Evolutionary conservation across 1,140 invertebrate genomes (phyloP).

Genomic region (Drosophila malerkotliana): DNA sequence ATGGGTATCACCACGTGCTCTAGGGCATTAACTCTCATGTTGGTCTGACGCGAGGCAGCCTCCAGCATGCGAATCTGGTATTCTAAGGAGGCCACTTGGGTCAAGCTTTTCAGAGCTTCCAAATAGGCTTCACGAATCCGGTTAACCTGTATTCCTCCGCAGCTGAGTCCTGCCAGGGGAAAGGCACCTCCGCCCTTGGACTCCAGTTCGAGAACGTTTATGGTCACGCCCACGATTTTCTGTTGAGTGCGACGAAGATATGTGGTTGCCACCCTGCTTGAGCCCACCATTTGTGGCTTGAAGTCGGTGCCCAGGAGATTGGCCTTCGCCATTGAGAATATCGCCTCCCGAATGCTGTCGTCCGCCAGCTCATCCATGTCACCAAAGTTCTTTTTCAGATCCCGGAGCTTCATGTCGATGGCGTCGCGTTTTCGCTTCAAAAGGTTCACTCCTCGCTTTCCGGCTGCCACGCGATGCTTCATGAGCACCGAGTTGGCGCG

Average conservation of each 20-base stretch:
- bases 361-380: slow-evolving; percentile 34
- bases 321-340: slow-evolving; percentile 74
- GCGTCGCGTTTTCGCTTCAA: slow-evolving; percentile 73
- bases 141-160: slow-evolving; percentile 67
- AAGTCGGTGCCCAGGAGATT: slow-evolving; percentile 71
- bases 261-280: slow-evolving; percentile 11
- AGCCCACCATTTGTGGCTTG: slow-evolving; percentile 52
- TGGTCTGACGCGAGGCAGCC: slow-evolving; percentile 58
- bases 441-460: slow-evolving; percentile 58
- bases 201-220: slow-evolving; percentile 59
- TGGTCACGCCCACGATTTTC: slow-evolving; percentile 63
- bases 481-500: slow-evolving; percentile 71
- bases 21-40: slow-evolving; percentile 91
- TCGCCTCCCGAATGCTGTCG: slow-evolving; percentile 50
- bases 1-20: slow-evolving; percentile 90
- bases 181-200: background rate
- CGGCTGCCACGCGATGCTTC: slow-evolving; percentile 55
- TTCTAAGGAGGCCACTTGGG: slow-evolving; percentile 50
- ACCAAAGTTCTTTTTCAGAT: slow-evolving; percentile 18
- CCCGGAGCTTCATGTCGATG: slow-evolving; percentile 70
- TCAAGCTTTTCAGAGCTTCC: slow-evolving; percentile 38
- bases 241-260: slow-evolving; percentile 21
- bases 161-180: slow-evolving; percentile 60
- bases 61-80: slow-evolving; percentile 53
- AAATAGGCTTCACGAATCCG: slow-evolving; percentile 48